These are phyloP conservation scores for Sparidentex hasta DNA, from an alignment of 2,797 vertebrate species.

Conservation along the genomic window DNA sequence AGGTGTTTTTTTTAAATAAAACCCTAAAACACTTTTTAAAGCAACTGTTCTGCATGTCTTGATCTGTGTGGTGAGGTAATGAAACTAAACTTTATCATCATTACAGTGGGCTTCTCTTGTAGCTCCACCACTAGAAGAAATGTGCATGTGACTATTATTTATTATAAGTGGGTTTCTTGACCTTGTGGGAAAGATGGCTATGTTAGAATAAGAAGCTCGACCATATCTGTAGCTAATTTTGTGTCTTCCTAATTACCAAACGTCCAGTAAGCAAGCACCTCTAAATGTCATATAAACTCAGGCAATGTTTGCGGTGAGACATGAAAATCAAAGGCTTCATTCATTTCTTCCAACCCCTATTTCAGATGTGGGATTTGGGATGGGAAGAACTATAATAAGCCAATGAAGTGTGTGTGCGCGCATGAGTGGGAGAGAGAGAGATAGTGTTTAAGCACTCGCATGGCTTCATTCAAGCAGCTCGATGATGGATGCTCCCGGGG, in stretches of 20 bases:
- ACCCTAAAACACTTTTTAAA: not conserved
- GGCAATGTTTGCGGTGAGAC: conserved; percentile 10
- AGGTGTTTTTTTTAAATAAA: not conserved
- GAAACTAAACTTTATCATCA: not conserved
- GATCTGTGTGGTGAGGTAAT: not conserved
- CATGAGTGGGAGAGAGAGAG: not conserved
- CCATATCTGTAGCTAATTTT: not conserved
- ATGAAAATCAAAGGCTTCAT: conserved; percentile 18
- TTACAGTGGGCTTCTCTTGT: not conserved
- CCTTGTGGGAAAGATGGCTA: not conserved
- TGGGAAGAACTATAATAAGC: not conserved
- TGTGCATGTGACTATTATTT: not conserved
- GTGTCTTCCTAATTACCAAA: conserved; percentile 17
- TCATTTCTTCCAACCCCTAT: conserved; percentile 25
- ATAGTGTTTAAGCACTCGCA: not conserved
- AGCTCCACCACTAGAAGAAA: not conserved
- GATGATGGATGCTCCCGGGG: conserved; percentile 26
- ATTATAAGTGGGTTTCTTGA: not conserved
- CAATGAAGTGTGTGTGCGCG: not conserved
- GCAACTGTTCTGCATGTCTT: not conserved
- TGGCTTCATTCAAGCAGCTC: conserved; percentile 14
- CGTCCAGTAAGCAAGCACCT: conserved; percentile 4
- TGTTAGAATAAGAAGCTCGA: not conserved
- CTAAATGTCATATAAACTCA: not conserved
- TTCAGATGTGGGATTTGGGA: conserved; percentile 9